These are phyloP conservation scores for Panorpa germanica DNA, from an alignment of 2,888 invertebrate species.

Conservation along the genomic window DNA sequence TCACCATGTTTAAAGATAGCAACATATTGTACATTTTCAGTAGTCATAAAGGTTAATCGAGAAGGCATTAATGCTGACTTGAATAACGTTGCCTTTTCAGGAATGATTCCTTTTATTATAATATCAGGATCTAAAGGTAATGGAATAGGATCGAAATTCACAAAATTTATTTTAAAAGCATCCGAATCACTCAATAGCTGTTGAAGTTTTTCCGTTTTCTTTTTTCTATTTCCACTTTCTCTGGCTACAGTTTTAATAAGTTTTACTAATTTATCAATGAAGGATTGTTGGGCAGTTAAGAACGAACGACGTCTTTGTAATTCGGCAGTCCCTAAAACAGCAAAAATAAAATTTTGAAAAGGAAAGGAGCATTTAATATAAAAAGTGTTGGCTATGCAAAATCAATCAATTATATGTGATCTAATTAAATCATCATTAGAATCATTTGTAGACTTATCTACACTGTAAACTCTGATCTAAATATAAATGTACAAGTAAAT, in stretches of 20 bases:
- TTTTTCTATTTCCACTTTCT: constrained; percentile 80
- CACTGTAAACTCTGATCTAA: no score
- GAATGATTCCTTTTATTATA: constrained; percentile 69
- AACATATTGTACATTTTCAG: constrained; percentile 67
- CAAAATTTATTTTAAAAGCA: constrained; percentile 68
- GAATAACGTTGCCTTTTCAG: constrained; percentile 81
- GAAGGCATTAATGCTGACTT: constrained; percentile 90
- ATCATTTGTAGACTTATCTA: no score
- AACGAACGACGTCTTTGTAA: constrained; percentile 58
- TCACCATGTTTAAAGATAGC: constrained; percentile 98
- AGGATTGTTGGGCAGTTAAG: constrained; percentile 70
- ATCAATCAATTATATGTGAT: constrained; percentile 5
- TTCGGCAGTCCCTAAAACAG: constrained; percentile 32
- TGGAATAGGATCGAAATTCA: constrained; percentile 79
- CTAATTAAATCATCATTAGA: no score
- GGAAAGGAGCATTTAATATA: neutral
- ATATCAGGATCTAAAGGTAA: constrained; percentile 89
- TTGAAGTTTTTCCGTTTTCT: constrained; percentile 81
- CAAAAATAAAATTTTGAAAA: constrained; percentile 4
- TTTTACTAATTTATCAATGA: constrained; percentile 78
- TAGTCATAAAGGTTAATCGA: constrained; percentile 70
- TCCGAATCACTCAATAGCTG: constrained; percentile 65
- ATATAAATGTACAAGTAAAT: constrained; percentile 5
- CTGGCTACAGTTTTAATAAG: constrained; percentile 75
- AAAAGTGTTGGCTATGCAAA: neutral